Evolutionary conservation across 2,113 vertebrate genomes (phyloP), one percentile per base, ranked within the genome.

Genomic region (Ahaetulla prasina): DNA sequence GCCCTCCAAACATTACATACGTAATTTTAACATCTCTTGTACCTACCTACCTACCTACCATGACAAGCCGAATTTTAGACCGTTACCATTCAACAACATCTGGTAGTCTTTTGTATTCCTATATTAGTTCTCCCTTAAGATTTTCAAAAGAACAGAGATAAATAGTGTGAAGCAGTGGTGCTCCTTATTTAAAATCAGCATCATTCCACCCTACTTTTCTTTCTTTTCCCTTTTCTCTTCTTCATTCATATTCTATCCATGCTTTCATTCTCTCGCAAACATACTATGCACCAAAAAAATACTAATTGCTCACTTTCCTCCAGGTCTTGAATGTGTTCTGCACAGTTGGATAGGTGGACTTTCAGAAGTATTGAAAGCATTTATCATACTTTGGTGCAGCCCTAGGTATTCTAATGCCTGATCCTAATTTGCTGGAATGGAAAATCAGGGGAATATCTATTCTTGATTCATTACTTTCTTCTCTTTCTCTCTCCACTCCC

Each of bases 401-500:
- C 18, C 39, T 50, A 30, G 43, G 11, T 87, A 39, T 88, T 30
- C 60, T 35, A 27, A 25, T 50, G 57, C 30, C 35, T 47, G 39
- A 12, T 45, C 16, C 9, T 8, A 4, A 54, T 30, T 52, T 88
- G 60, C 47, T 22, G 14, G 63, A 87, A 3, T 39, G 0, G 63
- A 39, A 89, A 84, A 11, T 88, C 50, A 80, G 16, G 35, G 30
- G 35, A 80, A 39, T 35, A 20, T 57, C 52, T 88, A 54, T 92
- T 84, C 25, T 80, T 50, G 30, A 96, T 96, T 92, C 92, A 96
- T 94, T 85, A 90, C 80, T 95, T 87, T 96, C 92, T 94, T 94
- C 96, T 74, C 63, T 68, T 35, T n/a, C 35, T 54, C 96, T 97
- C 18, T 80, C 39, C 63, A 30, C 53, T 25, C 35, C 95, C 95